phyloP scores from a whole-genome alignment of 2,888 invertebrate genomes.

The Rutpela maculata region DNA sequence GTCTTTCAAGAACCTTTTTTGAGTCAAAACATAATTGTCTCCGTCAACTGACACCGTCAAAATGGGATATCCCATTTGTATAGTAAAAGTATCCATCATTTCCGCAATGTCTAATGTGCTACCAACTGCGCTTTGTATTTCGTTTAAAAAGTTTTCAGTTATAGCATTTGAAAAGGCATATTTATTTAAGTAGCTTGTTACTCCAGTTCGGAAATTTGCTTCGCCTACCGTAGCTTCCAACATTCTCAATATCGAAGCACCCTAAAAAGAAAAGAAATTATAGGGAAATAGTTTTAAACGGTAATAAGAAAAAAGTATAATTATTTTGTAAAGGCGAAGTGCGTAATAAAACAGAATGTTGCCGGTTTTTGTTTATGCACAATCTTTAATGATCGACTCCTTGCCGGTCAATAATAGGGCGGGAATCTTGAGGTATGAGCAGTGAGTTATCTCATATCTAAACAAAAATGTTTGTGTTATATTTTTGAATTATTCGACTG shows the following conservation, averaged over 20 bases:
- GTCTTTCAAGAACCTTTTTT: conserved; percentile 86
- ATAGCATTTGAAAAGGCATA: conserved; percentile 85
- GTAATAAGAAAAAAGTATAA: too few species aligned
- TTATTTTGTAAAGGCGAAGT: too few species aligned
- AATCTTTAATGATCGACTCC: too few species aligned
- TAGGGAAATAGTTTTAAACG: not conserved
- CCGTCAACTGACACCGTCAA: conserved; percentile 76
- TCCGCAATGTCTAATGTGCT: conserved; percentile 64
- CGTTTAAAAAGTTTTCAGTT: conserved; percentile 85
- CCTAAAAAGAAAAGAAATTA: conserved; percentile 76
- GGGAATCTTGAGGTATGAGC: too few species aligned
- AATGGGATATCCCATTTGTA: conserved; percentile 92
- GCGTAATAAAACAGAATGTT: too few species aligned
- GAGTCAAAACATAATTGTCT: conserved; percentile 79
- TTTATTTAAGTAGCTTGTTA: conserved; percentile 84
- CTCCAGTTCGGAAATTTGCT: conserved; percentile 83
- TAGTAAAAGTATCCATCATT: conserved; percentile 91
- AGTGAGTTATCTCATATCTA: too few species aligned
- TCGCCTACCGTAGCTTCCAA: conserved; percentile 87
- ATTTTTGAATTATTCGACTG: too few species aligned
- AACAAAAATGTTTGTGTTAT: too few species aligned
- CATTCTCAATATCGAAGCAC: conserved; percentile 93
- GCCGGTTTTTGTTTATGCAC: too few species aligned
- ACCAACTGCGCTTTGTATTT: conserved; percentile 78
- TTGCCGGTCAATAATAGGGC: too few species aligned